Conservation (phyloP, 1,140 invertebrate genomes). For the Tetragnatha versicolor region DNA sequence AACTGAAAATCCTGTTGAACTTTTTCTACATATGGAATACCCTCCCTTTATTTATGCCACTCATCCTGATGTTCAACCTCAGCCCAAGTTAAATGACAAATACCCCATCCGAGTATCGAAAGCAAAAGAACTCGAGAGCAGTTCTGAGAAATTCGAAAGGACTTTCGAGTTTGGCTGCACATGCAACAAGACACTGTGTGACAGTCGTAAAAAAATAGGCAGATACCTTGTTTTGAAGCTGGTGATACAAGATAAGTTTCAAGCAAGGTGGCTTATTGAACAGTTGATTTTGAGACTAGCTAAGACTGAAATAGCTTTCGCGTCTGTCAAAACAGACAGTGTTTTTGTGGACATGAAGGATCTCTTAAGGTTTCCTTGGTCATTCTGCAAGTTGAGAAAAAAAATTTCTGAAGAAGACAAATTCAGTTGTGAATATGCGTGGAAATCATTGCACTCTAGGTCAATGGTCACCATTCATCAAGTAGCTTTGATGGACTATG, state of each 20-base stretch:
- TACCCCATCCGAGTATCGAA: background rate
- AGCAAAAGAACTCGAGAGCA: conserved; percentile 9
- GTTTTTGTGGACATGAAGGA: background rate
- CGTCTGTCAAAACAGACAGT: conserved; percentile 1
- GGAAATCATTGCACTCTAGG: conserved; percentile 17
- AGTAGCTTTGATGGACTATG: background rate
- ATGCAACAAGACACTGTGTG: conserved; percentile 37
- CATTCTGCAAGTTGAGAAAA: too few relatives aligned
- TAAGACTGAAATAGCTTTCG: conserved; percentile 33
- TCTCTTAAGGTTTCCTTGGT: conserved; percentile 14
- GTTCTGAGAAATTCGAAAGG: conserved; percentile 30
- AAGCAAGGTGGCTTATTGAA: conserved; percentile 20
- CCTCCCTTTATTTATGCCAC: conserved; percentile 31
- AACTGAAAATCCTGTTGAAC: background rate
- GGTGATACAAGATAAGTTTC: conserved; percentile 36
- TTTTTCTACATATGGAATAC: conserved; percentile 44
- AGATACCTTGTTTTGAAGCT: conserved; percentile 37
- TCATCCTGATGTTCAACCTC: background rate
- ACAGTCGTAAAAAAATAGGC: conserved; percentile 9
- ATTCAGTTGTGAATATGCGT: conserved; percentile 53
- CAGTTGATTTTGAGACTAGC: conserved; percentile 12
- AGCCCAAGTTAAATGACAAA: background rate
- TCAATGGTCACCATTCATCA: conserved; percentile 11
- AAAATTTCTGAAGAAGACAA: background rate
- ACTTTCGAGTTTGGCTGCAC: conserved; percentile 24